Evolutionary conservation across 2,113 vertebrate genomes (phyloP).

Genomic region (Vulpes vulpes): DNA sequence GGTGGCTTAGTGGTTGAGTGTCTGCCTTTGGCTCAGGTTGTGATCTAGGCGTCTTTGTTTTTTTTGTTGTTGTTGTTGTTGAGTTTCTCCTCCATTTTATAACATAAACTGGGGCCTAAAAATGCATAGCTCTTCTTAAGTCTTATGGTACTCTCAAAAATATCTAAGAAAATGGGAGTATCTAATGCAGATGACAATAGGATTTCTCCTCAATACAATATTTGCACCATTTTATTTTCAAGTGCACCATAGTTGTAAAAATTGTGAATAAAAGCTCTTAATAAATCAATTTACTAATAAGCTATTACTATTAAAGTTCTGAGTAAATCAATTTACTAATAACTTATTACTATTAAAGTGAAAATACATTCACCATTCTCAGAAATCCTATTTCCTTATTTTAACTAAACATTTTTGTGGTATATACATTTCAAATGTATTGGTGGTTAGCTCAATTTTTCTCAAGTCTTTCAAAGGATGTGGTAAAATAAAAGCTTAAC

Average conservation of each 20-base stretch:
- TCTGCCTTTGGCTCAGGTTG: too few relatives aligned
- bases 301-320: not conserved
- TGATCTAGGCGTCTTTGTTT: not conserved
- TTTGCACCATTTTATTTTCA: not conserved
- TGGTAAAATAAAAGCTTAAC: not conserved
- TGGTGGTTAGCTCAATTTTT: not conserved
- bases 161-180: not conserved
- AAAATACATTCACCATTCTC: not conserved
- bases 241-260: not conserved
- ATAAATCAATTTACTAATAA: not conserved
- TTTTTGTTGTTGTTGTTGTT: not conserved
- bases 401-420: not conserved
- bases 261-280: not conserved
- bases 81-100: not conserved
- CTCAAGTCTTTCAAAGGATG: not conserved
- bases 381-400: not conserved
- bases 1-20: too few relatives aligned
- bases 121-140: not conserved
- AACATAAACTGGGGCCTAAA: not conserved
- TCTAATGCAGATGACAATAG: not conserved
- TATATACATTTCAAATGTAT: not conserved
- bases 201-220: not conserved
- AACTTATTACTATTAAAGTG: not conserved
- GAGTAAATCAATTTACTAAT: not conserved
- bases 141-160: not conserved